Percentiles rank a stretch among this genome's conserved stretches.
Conservation (phyloP, 2,113 vertebrate species). For the Cyanoramphus novaezelandiae region DNA sequence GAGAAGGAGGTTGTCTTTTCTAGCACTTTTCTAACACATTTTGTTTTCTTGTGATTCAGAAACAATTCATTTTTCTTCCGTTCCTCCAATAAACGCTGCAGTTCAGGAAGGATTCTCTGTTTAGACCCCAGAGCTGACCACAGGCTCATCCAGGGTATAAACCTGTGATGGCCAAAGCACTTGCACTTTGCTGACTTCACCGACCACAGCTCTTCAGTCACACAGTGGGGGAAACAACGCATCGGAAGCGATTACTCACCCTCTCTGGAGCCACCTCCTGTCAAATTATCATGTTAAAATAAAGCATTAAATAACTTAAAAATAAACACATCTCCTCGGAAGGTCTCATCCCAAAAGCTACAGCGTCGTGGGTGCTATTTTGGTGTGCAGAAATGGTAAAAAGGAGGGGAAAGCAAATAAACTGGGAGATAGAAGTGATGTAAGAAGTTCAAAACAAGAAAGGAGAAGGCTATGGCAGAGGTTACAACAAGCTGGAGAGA, state of each 20-base stretch:
- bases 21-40: neutral
- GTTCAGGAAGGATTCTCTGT: neutral
- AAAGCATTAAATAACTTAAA: neutral
- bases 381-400: neutral
- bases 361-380: fast-evolving
- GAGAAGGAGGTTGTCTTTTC: neutral
- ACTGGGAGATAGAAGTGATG: neutral
- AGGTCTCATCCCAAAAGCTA: neutral
- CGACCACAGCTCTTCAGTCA: neutral
- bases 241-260: neutral
- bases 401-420: neutral
- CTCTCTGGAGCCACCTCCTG: neutral
- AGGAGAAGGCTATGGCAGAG: neutral
- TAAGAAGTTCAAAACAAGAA: neutral
- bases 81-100: neutral
- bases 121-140: neutral
- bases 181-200: neutral
- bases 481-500: neutral
- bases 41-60: neutral
- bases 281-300: neutral
- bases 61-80: neutral
- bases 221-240: fast-evolving
- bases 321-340: neutral
- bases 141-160: fast-evolving
- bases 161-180: neutral